Base-by-base conservation (phyloP, 2,113 vertebrate genomes). In the Malurus alboscapulatus region DNA sequence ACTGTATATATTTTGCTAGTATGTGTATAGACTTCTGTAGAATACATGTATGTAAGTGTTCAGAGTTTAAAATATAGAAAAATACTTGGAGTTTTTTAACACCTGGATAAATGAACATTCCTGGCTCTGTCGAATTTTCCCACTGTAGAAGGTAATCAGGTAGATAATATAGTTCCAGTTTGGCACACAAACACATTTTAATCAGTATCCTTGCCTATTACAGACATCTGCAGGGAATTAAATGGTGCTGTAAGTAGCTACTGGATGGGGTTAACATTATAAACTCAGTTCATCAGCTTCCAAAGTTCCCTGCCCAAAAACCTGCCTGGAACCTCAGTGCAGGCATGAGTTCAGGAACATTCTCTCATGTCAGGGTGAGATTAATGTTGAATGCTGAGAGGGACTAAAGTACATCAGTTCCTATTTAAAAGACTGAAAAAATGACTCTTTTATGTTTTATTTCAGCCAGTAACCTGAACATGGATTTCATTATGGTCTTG, bases 21-120 rank as follows among this genome's bases (percentile, higher is more conserved):
- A 3, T 25, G 9, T 1, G 0, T n/a, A 7, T 17, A 45, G 61
- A 10, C 8, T 50, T 61, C 36, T 63, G 44, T 34, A 63, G 54
- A 61, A 40, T 44, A 29, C 1, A 0, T 2, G 2, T 17, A 4
- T 12, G 6, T 18, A 42, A 38, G 24, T 68, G 42, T 34, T 47
- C 4, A 27, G 40, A 15, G 20, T 77, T 81, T 59, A 44, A 65
- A 30, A 29, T 38, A 26, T 10, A 47, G 47, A 26, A 38, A 40
- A 74, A 36, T 27, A 16, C 19, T 45, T 34, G 5, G 53, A 6
- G 10, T 10, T 22, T 53, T 84, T 85, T 54, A 74, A 14, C 19
- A 8, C 24, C 69, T 54, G 38, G 21, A 25, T 18, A 59, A 36
- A 4, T 1, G 1, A 76, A 18, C 25, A 3, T 22, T 32, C 36